Evolutionary conservation across 1,140 invertebrate species (phyloP).

Genomic region (Cryptotermes secundus): DNA sequence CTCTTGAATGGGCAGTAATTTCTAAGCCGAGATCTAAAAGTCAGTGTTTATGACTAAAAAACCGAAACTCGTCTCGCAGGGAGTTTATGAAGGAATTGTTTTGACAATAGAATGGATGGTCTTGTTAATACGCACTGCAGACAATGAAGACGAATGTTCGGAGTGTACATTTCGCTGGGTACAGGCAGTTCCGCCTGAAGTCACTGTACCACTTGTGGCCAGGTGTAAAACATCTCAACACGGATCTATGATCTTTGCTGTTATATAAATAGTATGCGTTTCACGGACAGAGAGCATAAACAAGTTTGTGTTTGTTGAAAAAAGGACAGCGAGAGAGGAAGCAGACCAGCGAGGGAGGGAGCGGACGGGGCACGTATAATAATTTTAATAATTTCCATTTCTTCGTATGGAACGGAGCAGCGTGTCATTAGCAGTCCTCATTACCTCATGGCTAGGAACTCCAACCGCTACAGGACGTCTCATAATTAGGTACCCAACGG

Average conservation of each 20-base stretch:
- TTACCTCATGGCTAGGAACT: background rate
- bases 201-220: too few species aligned
- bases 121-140: too few species aligned
- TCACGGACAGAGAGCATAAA: background rate
- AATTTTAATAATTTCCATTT: constrained; percentile 13
- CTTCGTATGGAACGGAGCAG: background rate
- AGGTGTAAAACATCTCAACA: background rate
- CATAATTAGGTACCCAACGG: background rate
- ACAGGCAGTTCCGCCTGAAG: too few species aligned
- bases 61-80: too few species aligned
- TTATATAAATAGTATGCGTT: background rate
- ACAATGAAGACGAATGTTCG: too few species aligned
- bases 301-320: background rate
- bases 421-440: constrained; percentile 6
- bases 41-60: too few species aligned
- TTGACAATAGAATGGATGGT: too few species aligned
- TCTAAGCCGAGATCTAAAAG: too few species aligned
- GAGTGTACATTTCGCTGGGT: too few species aligned
- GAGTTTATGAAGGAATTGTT: too few species aligned
- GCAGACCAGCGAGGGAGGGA: background rate
- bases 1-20: too few species aligned
- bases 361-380: background rate
- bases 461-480: constrained; percentile 11
- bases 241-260: background rate
- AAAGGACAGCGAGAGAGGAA: background rate